Conservation (phyloP, 2,888 invertebrate species). For the Drosophila prostipennis region DNA sequence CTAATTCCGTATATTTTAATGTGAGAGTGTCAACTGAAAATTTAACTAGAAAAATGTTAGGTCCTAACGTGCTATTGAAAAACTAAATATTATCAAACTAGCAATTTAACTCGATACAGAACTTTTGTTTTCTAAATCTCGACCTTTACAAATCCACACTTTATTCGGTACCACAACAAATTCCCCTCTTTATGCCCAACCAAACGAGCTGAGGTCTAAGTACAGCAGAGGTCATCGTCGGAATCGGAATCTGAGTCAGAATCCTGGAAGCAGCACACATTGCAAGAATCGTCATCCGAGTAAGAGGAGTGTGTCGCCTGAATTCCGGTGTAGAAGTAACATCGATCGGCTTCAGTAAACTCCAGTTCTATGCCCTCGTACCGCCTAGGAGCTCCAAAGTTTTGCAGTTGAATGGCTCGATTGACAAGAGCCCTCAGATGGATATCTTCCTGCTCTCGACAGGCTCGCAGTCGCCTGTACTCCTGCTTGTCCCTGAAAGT, state of each 20-base stretch:
- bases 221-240: conserved; percentile 1
- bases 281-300: background rate
- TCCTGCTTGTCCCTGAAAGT: conserved; percentile 64
- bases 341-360: conserved; percentile 67
- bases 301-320: background rate
- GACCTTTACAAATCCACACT: background rate
- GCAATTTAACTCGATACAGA: no score
- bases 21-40: no score
- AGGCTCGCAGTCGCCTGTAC: conserved; percentile 59
- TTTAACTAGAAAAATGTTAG: no score
- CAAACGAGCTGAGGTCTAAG: background rate
- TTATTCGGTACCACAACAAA: background rate
- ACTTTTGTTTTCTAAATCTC: background rate
- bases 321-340: conserved; percentile 39
- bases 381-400: conserved; percentile 66
- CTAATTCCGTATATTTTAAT: no score
- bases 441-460: conserved; percentile 72
- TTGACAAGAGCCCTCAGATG: conserved; percentile 70
- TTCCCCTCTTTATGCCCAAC: background rate
- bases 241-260: conserved; percentile 7
- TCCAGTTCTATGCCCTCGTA: conserved; percentile 74
- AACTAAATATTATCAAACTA: no score
- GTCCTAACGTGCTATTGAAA: no score
- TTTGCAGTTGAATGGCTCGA: conserved; percentile 75
- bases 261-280: background rate